phyloP scores from a whole-genome alignment of 2,797 vertebrate species.

The Muscicapa striata region DNA sequence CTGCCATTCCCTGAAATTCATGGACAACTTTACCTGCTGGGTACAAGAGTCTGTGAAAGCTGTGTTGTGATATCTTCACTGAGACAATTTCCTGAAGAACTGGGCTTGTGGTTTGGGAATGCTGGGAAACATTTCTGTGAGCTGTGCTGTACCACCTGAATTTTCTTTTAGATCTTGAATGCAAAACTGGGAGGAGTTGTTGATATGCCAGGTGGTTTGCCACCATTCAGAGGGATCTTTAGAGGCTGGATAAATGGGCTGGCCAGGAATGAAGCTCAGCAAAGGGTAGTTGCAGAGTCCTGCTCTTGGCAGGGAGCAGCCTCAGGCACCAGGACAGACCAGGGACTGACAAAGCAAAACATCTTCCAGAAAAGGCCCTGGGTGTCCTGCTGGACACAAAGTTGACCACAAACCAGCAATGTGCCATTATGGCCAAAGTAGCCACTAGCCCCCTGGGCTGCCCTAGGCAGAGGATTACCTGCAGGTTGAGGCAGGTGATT shows the following conservation, averaged over 20 bases:
- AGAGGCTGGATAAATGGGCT: not conserved
- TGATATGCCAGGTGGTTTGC: not conserved
- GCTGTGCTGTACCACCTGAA: not conserved
- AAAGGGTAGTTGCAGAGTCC: not conserved
- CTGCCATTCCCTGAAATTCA: not conserved
- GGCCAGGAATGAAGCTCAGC: not conserved
- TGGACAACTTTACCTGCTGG: not conserved
- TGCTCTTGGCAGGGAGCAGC: not conserved
- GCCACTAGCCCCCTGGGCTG: not conserved
- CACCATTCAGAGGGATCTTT: not conserved
- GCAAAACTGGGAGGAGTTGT: not conserved
- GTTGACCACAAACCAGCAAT: not conserved
- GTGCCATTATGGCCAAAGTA: not conserved
- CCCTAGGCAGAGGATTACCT: not conserved
- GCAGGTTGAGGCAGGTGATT: not conserved
- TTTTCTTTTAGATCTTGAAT: not conserved
- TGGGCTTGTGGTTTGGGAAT: not conserved
- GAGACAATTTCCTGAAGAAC: not conserved
- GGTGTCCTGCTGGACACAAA: not conserved
- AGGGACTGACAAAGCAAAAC: not conserved
- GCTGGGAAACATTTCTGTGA: not conserved
- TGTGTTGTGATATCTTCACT: not conserved
- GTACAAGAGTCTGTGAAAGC: not conserved
- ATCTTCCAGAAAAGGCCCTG: not conserved
- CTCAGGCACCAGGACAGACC: not conserved